Conservation (phyloP, 1,140 invertebrate species). For the Macrosteles quadrilineatus region DNA sequence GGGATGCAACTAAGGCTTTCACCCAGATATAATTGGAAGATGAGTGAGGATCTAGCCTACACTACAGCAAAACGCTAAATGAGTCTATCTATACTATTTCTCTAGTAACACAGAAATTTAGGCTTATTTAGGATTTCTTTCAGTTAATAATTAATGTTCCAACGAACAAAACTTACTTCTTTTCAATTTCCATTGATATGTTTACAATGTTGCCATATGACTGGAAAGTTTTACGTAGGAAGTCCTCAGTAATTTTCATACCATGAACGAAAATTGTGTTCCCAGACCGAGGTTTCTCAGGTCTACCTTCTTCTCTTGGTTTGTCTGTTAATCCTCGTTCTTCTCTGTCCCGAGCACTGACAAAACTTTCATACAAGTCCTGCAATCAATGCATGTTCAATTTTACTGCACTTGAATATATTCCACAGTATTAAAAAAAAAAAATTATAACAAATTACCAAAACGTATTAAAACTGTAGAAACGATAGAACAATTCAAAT, state of each 20-base stretch:
- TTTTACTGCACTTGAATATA: not conserved
- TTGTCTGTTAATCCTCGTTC: constrained; percentile 57
- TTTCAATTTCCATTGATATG: constrained; percentile 87
- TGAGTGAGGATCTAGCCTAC: too few relatives aligned
- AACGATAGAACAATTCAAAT: not conserved
- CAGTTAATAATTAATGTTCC: too few relatives aligned
- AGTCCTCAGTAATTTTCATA: constrained; percentile 79
- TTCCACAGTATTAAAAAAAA: not conserved
- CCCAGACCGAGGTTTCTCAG: constrained; percentile 70
- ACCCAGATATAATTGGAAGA: too few relatives aligned
- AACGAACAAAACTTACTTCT: constrained; percentile 72
- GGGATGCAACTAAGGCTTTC: too few relatives aligned
- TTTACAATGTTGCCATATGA: constrained; percentile 81
- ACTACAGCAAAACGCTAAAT: too few relatives aligned
- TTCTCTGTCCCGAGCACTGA: constrained; percentile 70
- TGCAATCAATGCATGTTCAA: too few relatives aligned
- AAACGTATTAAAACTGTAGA: too few relatives aligned
- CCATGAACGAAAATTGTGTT: constrained; percentile 82
- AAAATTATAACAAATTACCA: not conserved
- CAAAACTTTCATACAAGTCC: constrained; percentile 89
- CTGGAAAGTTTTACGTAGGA: constrained; percentile 76
- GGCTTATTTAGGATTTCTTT: too few relatives aligned
- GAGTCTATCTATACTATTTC: too few relatives aligned
- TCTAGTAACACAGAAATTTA: too few relatives aligned
- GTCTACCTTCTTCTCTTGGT: constrained; percentile 52